These are phyloP conservation scores for Cyprinella venusta DNA, from an alignment of 2,797 vertebrate genomes.

Conservation along the genomic window DNA sequence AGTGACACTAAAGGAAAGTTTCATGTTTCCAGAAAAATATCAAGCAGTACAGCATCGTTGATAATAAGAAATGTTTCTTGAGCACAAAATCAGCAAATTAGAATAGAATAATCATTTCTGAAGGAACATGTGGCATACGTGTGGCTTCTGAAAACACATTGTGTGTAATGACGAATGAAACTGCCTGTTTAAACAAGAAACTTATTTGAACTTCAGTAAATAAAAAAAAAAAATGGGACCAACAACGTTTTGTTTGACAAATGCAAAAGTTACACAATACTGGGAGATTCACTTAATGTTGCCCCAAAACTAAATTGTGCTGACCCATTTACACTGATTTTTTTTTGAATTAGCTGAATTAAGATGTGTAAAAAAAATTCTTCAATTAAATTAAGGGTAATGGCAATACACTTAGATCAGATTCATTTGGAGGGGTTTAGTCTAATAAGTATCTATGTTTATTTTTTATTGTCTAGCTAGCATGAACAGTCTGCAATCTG, in stretches of 20 bases:
- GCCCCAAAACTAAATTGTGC: background rate
- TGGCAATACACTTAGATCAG: background rate
- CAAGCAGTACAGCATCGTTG: background rate
- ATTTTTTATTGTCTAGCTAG: background rate
- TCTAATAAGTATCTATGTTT: background rate
- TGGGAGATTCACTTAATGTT: too few relatives aligned
- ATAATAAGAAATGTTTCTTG: background rate
- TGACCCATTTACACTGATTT: background rate
- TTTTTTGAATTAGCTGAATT: background rate
- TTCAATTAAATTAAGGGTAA: background rate
- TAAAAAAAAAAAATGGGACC: background rate
- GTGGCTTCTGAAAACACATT: background rate
- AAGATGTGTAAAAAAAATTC: background rate
- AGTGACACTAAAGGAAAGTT: background rate
- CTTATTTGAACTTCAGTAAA: background rate
- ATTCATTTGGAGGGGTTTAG: background rate
- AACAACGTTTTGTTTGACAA: background rate
- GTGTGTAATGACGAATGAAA: background rate
- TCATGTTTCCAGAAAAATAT: background rate
- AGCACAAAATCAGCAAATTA: background rate
- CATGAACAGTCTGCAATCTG: background rate
- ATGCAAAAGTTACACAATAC: background rate
- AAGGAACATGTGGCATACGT: background rate
- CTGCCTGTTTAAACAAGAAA: background rate
- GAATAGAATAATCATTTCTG: background rate